These are phyloP conservation scores for Sinhomidia bicolor DNA, from an alignment of 2,888 invertebrate species.

Conservation along the genomic window DNA sequence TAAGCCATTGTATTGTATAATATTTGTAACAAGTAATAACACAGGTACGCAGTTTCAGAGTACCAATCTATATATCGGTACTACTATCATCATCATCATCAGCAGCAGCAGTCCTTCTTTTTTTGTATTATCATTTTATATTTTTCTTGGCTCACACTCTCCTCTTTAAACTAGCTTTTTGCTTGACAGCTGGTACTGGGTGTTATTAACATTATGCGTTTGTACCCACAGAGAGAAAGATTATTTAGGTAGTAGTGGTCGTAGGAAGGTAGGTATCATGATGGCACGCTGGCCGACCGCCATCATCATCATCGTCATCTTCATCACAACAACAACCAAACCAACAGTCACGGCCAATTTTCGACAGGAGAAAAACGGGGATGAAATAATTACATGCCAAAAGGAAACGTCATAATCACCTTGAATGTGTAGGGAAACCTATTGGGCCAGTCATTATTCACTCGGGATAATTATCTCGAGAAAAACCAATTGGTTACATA, in stretches of 20 bases:
- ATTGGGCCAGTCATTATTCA: conserved; percentile 72
- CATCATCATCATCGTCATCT: conserved; percentile 41
- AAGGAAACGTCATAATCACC: conserved; percentile 73
- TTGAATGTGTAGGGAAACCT: conserved; percentile 73
- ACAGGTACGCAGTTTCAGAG: neutral
- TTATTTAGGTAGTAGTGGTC: too few relatives aligned
- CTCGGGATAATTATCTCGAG: conserved; percentile 72
- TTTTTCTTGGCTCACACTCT: conserved; percentile 48
- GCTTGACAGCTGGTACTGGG: conserved; percentile 66
- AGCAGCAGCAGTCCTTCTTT: neutral
- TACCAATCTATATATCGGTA: neutral
- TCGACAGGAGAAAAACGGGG: conserved; percentile 72
- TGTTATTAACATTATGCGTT: conserved; percentile 37
- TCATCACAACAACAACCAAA: neutral
- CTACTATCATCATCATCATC: neutral
- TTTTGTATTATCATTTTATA: neutral
- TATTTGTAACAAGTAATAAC: conserved; percentile 16
- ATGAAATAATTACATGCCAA: conserved; percentile 73
- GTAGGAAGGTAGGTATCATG: conserved; percentile 69
- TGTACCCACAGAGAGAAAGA: neutral
- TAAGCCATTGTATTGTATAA: neutral
- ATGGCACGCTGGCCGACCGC: conserved; percentile 64
- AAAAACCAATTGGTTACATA: conserved; percentile 73
- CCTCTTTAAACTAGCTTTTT: conserved; percentile 28
- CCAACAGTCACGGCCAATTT: conserved; percentile 72